Evolutionary conservation across 2,113 vertebrate species (phyloP).

Genomic region (Nymphicus hollandicus): DNA sequence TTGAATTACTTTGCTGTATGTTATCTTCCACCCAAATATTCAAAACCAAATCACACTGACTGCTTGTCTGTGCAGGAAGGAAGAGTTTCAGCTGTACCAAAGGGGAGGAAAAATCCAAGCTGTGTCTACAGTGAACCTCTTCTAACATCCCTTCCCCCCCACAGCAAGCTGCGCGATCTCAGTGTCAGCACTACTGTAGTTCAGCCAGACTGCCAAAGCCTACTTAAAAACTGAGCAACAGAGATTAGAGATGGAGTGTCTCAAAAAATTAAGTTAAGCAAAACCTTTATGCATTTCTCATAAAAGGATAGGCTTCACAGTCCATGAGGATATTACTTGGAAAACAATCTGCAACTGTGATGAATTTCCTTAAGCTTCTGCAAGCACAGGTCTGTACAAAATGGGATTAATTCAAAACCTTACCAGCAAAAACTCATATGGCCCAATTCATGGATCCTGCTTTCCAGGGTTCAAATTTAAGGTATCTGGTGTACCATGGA

Average conservation of each 20-base stretch:
- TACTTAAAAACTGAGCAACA: background rate
- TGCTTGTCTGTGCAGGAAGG: constrained; percentile 26
- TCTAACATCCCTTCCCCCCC: background rate
- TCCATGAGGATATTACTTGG: constrained; percentile 16
- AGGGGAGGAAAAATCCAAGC: background rate
- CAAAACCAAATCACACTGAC: background rate
- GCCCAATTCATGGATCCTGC: background rate
- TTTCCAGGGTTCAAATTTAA: constrained; percentile 60
- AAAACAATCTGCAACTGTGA: constrained; percentile 56
- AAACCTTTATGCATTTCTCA: constrained; percentile 32
- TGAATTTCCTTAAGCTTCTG: constrained; percentile 50
- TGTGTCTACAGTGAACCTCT: background rate
- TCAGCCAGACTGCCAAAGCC: constrained; percentile 32
- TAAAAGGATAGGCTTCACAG: constrained; percentile 27
- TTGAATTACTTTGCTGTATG: constrained; percentile 4
- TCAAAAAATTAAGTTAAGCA: constrained; percentile 46
- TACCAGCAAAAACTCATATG: constrained; percentile 57
- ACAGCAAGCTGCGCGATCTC: background rate
- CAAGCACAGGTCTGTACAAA: constrained; percentile 44
- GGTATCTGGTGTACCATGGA: background rate
- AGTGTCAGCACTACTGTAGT: background rate
- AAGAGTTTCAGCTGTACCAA: constrained; percentile 11
- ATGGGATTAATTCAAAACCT: constrained; percentile 59
- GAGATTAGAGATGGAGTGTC: constrained; percentile 23
- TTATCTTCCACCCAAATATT: constrained; percentile 40